phyloP scores from a whole-genome alignment of 2,888 invertebrate species.

The Aradus depressus region DNA sequence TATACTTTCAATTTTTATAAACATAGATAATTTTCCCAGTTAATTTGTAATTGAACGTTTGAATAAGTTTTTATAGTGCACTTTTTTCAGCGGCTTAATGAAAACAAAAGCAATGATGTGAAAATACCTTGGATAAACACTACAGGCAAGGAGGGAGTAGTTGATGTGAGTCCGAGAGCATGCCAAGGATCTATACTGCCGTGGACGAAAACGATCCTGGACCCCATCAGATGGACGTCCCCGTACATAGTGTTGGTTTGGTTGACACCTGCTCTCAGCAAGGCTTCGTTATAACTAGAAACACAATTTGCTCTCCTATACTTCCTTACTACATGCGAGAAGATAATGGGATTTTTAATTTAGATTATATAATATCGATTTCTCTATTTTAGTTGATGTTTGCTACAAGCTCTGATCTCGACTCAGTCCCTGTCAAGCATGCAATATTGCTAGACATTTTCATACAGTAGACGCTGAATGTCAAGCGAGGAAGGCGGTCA shows the following conservation, averaged over 20 bases:
- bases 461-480: too few species aligned
- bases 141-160: slow-evolving; percentile 43
- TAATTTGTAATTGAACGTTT: background rate
- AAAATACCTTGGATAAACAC: slow-evolving; percentile 59
- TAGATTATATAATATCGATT: too few species aligned
- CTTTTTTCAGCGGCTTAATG: background rate
- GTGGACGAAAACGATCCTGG: slow-evolving; percentile 72
- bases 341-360: too few species aligned
- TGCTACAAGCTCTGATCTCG: too few species aligned
- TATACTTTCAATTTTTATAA: background rate
- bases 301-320: too few species aligned
- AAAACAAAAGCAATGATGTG: background rate
- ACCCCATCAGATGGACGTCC: slow-evolving; percentile 54
- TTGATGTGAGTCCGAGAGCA: slow-evolving; percentile 54
- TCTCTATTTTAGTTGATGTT: too few species aligned
- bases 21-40: background rate
- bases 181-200: slow-evolving; percentile 87
- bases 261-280: slow-evolving; percentile 49
- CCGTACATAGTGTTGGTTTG: slow-evolving; percentile 75
- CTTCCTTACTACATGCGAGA: too few species aligned
- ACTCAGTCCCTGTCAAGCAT: too few species aligned
- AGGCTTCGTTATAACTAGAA: slow-evolving; percentile 47
- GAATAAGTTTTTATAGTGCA: background rate
- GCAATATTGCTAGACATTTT: too few species aligned
- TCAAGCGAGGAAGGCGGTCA: too few species aligned